Percentiles rank a stretch among this genome's conserved stretches.
Evolutionary conservation across 2,113 vertebrate species (phyloP).

Genomic region (Tamias sibiricus): DNA sequence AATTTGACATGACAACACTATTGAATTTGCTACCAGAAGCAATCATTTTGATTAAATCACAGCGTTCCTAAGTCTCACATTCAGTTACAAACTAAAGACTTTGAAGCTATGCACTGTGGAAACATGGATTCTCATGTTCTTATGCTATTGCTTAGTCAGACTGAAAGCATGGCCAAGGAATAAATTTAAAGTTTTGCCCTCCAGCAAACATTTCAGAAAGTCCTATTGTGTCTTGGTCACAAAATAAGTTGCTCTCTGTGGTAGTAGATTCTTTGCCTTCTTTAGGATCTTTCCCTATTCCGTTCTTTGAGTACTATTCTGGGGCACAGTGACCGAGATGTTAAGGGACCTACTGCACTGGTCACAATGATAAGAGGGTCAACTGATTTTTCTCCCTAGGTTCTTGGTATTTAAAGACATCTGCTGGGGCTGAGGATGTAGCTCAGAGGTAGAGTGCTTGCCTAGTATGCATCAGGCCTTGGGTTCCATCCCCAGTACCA

Average conservation of each 20-base stretch:
- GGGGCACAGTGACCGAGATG: background rate
- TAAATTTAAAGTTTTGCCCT: conserved; percentile 7
- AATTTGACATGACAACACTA: conserved; percentile 57
- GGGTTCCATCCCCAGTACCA: too few species aligned
- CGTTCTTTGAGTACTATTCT: background rate
- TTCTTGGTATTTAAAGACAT: conserved; percentile 44
- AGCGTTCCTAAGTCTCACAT: conserved; percentile 45
- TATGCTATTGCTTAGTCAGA: background rate
- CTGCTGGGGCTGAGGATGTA: background rate
- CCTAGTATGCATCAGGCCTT: too few species aligned
- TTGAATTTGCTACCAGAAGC: conserved; percentile 54
- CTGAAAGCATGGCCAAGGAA: background rate
- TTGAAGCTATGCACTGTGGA: background rate
- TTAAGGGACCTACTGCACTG: too few species aligned
- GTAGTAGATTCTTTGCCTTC: background rate
- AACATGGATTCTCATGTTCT: background rate
- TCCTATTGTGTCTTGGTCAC: background rate
- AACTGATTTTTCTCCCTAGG: background rate
- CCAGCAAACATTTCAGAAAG: conserved; percentile 15
- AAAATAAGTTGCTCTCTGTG: background rate
- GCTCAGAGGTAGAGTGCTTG: too few species aligned
- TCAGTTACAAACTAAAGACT: conserved; percentile 12
- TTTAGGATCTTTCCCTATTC: background rate
- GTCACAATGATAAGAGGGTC: background rate
- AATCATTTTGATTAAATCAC: conserved; percentile 61